Conservation (phyloP, 2,888 invertebrate species). For the Xestoiulus laeticollis region DNA sequence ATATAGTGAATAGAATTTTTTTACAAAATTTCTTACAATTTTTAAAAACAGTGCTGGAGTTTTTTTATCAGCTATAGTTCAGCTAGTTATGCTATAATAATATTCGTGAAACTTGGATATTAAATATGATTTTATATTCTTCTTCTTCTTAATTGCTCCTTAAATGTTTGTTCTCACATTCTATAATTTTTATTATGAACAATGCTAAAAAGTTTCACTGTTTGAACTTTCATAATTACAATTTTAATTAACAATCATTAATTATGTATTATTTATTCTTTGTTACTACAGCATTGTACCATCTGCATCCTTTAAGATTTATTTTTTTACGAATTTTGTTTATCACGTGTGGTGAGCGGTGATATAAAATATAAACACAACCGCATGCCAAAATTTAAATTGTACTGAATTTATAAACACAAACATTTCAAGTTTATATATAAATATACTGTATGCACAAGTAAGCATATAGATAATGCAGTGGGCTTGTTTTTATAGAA, state of each 20-base stretch:
- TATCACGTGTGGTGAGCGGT: conserved; percentile 19
- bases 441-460: neutral
- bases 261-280: neutral
- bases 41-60: too few species aligned
- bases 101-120: too few species aligned
- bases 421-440: neutral
- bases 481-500: neutral
- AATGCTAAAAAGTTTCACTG: neutral
- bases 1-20: too few species aligned
- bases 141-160: too few species aligned
- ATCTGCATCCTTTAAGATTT: neutral
- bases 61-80: too few species aligned
- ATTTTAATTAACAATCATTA: neutral
- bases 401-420: conserved; percentile 1
- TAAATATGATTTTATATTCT: too few species aligned
- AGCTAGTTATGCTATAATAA: too few species aligned
- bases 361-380: conserved; percentile 3
- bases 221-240: neutral
- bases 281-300: neutral
- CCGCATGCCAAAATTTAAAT: conserved; percentile 13
- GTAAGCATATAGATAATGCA: neutral
- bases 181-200: too few species aligned
- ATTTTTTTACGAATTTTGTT: conserved; percentile 11
- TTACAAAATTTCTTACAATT: too few species aligned
- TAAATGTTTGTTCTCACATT: too few species aligned